Conservation (phyloP, 2,113 vertebrate genomes). For the Atrichornis clamosus region DNA sequence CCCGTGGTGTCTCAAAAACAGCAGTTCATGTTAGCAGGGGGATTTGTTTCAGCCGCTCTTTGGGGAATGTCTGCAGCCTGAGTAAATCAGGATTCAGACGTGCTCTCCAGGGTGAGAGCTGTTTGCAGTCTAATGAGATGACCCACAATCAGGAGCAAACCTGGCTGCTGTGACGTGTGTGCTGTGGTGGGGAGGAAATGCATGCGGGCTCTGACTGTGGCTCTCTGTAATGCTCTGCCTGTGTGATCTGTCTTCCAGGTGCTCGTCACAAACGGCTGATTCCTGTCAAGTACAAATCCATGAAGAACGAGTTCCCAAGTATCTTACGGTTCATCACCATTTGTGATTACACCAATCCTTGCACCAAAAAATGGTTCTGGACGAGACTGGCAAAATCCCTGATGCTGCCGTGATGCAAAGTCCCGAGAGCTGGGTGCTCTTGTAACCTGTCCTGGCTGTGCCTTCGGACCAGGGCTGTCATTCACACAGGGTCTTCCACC, state of each 20-base stretch:
- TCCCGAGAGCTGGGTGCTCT: neutral
- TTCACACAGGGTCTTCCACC: neutral
- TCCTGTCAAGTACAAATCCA: conserved; percentile 89
- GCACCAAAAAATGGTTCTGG: conserved; percentile 95
- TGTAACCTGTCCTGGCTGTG: neutral
- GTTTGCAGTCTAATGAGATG: neutral
- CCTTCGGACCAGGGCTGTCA: neutral
- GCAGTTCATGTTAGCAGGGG: neutral
- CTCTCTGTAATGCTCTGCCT: neutral
- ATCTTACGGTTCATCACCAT: conserved; percentile 92
- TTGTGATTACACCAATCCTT: conserved; percentile 93
- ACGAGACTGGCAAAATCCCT: conserved; percentile 87
- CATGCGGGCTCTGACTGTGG: rapidly evolving
- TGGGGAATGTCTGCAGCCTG: neutral
- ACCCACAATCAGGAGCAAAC: neutral
- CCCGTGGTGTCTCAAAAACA: neutral
- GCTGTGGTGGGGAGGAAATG: neutral
- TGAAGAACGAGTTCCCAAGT: conserved; percentile 90
- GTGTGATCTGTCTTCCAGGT: conserved; percentile 67
- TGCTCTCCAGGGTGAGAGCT: neutral
- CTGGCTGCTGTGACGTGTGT: neutral
- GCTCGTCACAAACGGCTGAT: conserved; percentile 89
- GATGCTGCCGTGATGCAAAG: conserved; percentile 72
- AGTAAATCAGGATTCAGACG: neutral
- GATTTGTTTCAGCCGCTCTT: neutral